Percentiles rank a stretch among this genome's conserved stretches.
phyloP scores from a whole-genome alignment of 2,797 vertebrate genomes.

The Neoniphon sammara region DNA sequence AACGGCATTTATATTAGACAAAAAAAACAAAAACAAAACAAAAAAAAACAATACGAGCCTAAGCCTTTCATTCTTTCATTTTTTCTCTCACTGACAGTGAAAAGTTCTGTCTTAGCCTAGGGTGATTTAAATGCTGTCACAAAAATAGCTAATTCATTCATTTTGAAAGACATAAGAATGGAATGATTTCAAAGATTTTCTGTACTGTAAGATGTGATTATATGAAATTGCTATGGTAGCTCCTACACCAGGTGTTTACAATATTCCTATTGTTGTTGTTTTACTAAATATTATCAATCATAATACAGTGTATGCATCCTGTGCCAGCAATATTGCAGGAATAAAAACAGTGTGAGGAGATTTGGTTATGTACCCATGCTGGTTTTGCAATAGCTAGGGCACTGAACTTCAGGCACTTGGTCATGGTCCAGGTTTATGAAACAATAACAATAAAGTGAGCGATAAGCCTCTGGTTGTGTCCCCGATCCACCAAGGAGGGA shows the following conservation, averaged over 20 bases:
- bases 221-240: no score
- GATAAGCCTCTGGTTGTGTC: slow-evolving; percentile 33
- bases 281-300: no score
- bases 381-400: slow-evolving; percentile 52
- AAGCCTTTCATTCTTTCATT: no score
- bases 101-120: no score
- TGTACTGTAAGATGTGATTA: not conserved
- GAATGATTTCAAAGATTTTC: not conserved
- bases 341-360: not conserved
- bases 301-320: no score
- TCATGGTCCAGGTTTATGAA: slow-evolving; percentile 49
- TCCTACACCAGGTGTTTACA: no score
- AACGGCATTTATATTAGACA: no score
- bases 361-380: not conserved
- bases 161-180: not conserved
- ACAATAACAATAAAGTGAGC: slow-evolving; percentile 62
- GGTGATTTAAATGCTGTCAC: not conserved
- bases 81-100: no score
- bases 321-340: no score
- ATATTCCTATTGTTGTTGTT: no score
- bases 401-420: slow-evolving; percentile 43
- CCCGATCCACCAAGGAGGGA: not conserved
- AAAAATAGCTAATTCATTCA: not conserved
- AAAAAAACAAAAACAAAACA: no score
- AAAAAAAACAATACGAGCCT: no score